Evolutionary conservation across 2,888 invertebrate genomes (phyloP).

Genomic region (Cerastis leucographa): DNA sequence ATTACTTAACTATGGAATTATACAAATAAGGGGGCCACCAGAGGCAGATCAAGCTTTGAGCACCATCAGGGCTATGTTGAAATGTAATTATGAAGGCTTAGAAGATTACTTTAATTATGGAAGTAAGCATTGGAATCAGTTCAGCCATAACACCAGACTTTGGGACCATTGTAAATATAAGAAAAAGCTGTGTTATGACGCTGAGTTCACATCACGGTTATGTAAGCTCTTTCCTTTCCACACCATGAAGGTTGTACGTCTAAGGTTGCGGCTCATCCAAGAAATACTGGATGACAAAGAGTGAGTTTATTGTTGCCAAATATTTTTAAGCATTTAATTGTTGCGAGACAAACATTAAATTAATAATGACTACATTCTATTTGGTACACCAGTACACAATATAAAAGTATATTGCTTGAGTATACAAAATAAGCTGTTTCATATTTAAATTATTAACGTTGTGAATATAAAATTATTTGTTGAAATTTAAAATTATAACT

Average conservation of each 20-base stretch:
- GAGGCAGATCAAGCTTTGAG: constrained; percentile 92
- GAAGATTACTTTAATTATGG: constrained; percentile 95
- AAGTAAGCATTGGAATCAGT: constrained; percentile 94
- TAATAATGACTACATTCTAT: not conserved
- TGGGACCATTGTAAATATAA: constrained; percentile 94
- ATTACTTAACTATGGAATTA: constrained; percentile 94
- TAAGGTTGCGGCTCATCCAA: constrained; percentile 93
- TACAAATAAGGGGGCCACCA: constrained; percentile 94
- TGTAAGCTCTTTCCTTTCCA: constrained; percentile 97
- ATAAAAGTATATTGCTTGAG: not conserved
- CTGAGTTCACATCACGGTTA: constrained; percentile 93
- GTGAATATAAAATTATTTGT: not conserved
- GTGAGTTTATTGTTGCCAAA: constrained; percentile 86
- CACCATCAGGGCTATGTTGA: constrained; percentile 93
- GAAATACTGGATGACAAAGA: constrained; percentile 93
- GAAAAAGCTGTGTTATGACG: constrained; percentile 87
- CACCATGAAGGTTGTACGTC: constrained; percentile 96
- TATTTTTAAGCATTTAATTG: not conserved
- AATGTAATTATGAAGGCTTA: constrained; percentile 94
- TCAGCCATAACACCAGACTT: constrained; percentile 95
- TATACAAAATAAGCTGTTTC: not conserved
- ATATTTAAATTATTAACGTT: not conserved
- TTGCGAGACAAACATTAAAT: not conserved
- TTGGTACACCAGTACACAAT: not conserved
- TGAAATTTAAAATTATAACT: not conserved